These are phyloP conservation scores for Rhaphigaster nebulosa DNA, from an alignment of 2,888 invertebrate genomes.

Conservation along the genomic window DNA sequence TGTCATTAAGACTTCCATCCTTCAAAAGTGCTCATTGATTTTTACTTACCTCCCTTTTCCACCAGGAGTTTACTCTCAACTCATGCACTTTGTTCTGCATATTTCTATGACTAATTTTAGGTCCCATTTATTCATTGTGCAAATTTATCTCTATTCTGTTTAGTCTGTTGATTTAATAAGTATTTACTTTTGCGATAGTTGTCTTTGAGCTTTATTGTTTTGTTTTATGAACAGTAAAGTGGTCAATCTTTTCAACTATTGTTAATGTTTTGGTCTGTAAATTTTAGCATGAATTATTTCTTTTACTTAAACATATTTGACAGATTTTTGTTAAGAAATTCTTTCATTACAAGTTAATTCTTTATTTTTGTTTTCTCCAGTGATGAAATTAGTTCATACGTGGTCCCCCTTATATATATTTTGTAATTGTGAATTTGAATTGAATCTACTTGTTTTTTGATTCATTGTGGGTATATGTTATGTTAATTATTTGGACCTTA, in stretches of 20 bases:
- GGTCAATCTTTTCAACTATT: neutral
- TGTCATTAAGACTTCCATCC: constrained; percentile 50
- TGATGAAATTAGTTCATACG: neutral
- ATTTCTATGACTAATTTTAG: neutral
- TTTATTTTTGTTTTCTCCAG: neutral
- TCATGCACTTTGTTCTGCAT: constrained; percentile 1
- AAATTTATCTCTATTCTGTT: neutral
- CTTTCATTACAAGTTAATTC: neutral
- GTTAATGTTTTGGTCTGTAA: neutral
- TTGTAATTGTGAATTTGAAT: neutral
- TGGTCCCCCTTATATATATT: neutral
- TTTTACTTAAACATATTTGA: neutral
- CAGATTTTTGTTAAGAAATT: neutral
- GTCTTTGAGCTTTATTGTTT: neutral
- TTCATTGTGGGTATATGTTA: neutral
- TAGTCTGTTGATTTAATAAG: neutral
- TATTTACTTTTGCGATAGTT: neutral
- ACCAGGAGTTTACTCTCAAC: constrained; percentile 21
- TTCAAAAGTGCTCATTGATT: constrained; percentile 54
- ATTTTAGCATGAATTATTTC: neutral
- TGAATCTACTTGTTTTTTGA: neutral
- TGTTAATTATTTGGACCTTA: neutral
- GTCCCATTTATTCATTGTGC: neutral
- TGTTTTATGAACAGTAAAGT: neutral
- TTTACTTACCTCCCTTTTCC: constrained; percentile 51